Evolutionary conservation across 1,140 invertebrate species (phyloP), one percentile per base, ranked within the genome.

Genomic region (Coelopa frigida): DNA sequence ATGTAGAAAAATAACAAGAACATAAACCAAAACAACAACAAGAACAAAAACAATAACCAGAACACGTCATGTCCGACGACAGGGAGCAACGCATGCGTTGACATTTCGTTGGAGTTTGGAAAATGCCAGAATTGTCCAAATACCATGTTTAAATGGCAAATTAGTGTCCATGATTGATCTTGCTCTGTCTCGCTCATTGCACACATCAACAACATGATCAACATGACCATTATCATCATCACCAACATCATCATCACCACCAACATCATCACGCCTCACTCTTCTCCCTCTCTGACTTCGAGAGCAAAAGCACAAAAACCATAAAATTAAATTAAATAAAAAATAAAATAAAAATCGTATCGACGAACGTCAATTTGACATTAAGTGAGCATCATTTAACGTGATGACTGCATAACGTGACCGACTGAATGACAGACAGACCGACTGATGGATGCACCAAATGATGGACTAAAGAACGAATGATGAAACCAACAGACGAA

Each of bases 121-220:
- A 57, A 56, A 66, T 66, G 61, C 61, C 62, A 66, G 62, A 62
- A 66, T 66, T 66, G 62, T 66, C 62, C 62, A 66, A 66, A 66
- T 66, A 58, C 62, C 62, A 61, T 66, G 62, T 65, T 50, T 66
- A 66, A 66, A 66, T 66, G 62, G 62, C 62, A 66, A 66, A 66
- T 66, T 66, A 66, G 62, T 66, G 62, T 59, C 57, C 58, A 48
- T 66, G 62, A 66, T 66, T 66, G 62, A 62, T 66, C 61, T 62
- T 37, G 29, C 20, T 23, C 38, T 17, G 32, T 27, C 23, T 12
- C 40, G 31, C 20, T 33, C 5, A 17, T 11, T 23, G 15, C 23
- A 26, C 17, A 10, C 12, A 43, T 32, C 27, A 20, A 32, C 41
- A 43, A 43, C 27, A 43, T 31, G 14, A 14, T 17, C 39, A 42